A percentile compares a stretch with the other conserved stretches of the same genome.
These are phyloP conservation scores for Archips crataeganus DNA, from an alignment of 2,888 invertebrate genomes.

Conservation along the genomic window DNA sequence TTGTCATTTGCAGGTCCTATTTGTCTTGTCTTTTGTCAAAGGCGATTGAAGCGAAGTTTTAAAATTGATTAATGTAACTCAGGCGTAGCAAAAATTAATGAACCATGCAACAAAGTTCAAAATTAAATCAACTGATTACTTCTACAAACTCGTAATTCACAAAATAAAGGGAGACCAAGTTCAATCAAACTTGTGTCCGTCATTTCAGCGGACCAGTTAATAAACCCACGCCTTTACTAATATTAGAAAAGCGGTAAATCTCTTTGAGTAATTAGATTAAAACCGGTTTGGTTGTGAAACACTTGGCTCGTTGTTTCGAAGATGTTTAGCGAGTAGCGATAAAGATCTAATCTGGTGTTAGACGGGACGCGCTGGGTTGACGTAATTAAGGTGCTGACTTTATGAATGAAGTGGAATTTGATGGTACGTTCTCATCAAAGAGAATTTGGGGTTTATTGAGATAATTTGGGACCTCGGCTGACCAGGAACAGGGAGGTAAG, in stretches of 20 bases:
- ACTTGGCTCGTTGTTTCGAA: conserved; percentile 26
- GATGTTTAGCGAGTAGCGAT: not conserved
- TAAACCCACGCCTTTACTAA: conserved; percentile 20
- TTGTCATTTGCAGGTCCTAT: not conserved
- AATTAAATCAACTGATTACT: conserved; percentile 8
- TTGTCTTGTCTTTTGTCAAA: not conserved
- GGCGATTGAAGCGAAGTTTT: not conserved
- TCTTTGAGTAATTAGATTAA: conserved; percentile 36
- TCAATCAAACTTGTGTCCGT: conserved; percentile 9
- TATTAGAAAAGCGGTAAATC: conserved; percentile 28
- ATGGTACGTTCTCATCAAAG: not conserved
- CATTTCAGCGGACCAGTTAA: conserved; percentile 24
- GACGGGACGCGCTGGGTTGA: not conserved
- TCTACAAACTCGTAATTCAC: not conserved
- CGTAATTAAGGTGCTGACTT: conserved; percentile 5
- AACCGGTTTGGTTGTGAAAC: conserved; percentile 33
- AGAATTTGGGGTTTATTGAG: not conserved
- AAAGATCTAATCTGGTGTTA: conserved; percentile 9
- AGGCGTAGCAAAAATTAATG: not conserved
- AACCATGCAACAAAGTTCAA: not conserved
- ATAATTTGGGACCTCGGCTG: not conserved
- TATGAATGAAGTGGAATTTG: conserved; percentile 1
- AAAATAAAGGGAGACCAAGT: not conserved
- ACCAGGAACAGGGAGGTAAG: not conserved
- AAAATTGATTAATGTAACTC: not conserved